Percentiles rank a stretch among this genome's conserved stretches.
phyloP scores from a whole-genome alignment of 2,888 invertebrate genomes.

The Nemoura dubitans region DNA sequence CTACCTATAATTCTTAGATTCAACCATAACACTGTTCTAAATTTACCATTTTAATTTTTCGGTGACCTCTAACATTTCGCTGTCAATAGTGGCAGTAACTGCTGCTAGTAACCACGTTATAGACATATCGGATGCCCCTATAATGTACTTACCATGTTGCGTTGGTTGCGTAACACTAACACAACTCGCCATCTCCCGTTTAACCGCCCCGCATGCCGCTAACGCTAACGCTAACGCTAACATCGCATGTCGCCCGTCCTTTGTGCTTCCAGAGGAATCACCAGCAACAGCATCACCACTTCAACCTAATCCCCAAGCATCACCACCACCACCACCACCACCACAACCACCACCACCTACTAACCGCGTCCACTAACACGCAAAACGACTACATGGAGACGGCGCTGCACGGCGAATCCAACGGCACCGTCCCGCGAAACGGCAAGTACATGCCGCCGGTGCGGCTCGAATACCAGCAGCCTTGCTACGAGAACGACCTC shows the following conservation, averaged over 20 bases:
- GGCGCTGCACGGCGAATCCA: background rate
- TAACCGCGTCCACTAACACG: conserved; percentile 51
- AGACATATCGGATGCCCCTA: too few species aligned
- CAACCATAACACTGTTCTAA: too few species aligned
- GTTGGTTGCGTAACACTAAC: too few species aligned
- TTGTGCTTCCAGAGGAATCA: conserved; percentile 53
- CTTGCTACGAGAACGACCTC: conserved; percentile 48
- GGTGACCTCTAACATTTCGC: too few species aligned
- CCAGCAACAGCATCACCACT: conserved; percentile 60
- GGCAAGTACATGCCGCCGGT: conserved; percentile 48
- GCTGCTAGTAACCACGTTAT: too few species aligned
- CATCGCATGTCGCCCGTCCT: conserved; percentile 34
- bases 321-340: conserved; percentile 59
- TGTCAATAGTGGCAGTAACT: too few species aligned
- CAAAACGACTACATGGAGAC: conserved; percentile 45
- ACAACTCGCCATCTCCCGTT: background rate
- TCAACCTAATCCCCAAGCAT: conserved; percentile 56
- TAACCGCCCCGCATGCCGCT: background rate
- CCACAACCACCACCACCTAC: conserved; percentile 49
- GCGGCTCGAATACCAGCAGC: conserved; percentile 50
- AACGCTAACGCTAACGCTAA: conserved; percentile 49
- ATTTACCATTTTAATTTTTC: too few species aligned
- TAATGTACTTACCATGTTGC: too few species aligned
- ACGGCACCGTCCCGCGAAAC: conserved; percentile 39
- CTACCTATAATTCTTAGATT: too few species aligned